These are phyloP conservation scores for Pluvialis apricaria DNA, from an alignment of 2,113 vertebrate genomes.

Conservation along the genomic window DNA sequence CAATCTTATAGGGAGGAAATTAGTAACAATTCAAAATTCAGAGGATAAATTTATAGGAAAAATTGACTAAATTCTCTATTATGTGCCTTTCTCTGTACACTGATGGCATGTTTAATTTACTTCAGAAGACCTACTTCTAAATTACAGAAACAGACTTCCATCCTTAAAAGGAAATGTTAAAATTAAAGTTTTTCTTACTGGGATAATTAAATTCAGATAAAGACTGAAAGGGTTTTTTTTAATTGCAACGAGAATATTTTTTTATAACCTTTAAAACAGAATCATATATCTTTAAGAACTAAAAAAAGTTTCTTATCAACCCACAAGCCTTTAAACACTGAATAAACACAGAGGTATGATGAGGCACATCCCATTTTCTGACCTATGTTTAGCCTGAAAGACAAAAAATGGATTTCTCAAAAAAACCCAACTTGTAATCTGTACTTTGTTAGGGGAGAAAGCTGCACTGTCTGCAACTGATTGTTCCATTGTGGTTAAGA, in stretches of 20 bases:
- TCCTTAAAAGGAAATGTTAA: constrained; percentile 3
- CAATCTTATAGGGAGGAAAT: background rate
- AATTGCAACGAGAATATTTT: background rate
- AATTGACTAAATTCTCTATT: background rate
- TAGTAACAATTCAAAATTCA: background rate
- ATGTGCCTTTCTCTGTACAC: background rate
- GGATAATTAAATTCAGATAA: background rate
- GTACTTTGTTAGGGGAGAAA: background rate
- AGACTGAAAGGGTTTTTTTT: background rate
- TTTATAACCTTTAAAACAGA: background rate
- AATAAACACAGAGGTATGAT: background rate
- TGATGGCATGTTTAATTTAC: background rate
- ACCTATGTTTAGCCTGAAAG: background rate
- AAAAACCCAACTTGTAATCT: background rate
- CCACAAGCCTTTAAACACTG: background rate
- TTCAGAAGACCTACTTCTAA: background rate
- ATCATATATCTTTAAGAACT: background rate
- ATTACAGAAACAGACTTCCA: background rate
- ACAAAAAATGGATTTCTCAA: background rate
- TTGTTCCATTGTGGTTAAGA: background rate
- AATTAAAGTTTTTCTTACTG: constrained; percentile 11
- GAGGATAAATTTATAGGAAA: background rate
- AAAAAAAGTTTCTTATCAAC: background rate
- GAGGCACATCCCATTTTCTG: background rate
- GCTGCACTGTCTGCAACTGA: background rate